Evolutionary conservation across 2,113 vertebrate genomes (phyloP), one percentile per base, ranked within the genome.

Genomic region (Urocitellus parryii): DNA sequence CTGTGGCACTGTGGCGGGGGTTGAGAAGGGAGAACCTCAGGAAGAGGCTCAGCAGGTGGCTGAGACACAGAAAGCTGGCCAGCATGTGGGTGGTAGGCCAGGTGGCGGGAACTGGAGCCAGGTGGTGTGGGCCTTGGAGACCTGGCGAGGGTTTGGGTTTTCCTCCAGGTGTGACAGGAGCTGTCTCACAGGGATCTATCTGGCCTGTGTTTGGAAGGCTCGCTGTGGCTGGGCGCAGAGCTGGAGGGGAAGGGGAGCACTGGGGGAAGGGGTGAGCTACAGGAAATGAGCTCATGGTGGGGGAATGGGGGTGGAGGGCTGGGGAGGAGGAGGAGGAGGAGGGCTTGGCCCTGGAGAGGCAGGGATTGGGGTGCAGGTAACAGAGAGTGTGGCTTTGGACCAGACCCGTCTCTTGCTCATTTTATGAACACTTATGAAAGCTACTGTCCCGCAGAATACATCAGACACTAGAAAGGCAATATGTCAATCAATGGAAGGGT

Each of bases 1-100:
- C 39, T 10, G 39, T 5, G 25, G 17, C 17, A 39, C 39, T 39
- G 39, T 2, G 39, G 17, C 17, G 48, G 67, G 22, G 8, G 24
- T 3, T 1, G 27, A 18, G 32, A 0, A 6, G 22, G 29, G 5
- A 0, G 18, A 20, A 13, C 58, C 27, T 53, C 22, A 1, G 61
- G n/a, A 82, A 51, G 68, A 25, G 42, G 32, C 24, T 2, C 1
- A 2, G 20, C 37, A 5, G 0, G 10, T 27, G 29, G 4, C 86
- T 0, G 8, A 24, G 37, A 65, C 92, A 5, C 37, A 61, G 90
- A 18, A 16, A 72, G 76, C 48, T 27, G 83, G 48, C n/a, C 13
- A 0, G 1, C 3, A 29, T 7, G 42, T 29, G 4, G 63, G n/a
- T 0, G 42, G 32, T 5, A 9, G 88, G 61, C 13, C 17, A 74